Evolutionary conservation across 1,140 invertebrate genomes (phyloP).

Genomic region (Archegozetes longisetosus): DNA sequence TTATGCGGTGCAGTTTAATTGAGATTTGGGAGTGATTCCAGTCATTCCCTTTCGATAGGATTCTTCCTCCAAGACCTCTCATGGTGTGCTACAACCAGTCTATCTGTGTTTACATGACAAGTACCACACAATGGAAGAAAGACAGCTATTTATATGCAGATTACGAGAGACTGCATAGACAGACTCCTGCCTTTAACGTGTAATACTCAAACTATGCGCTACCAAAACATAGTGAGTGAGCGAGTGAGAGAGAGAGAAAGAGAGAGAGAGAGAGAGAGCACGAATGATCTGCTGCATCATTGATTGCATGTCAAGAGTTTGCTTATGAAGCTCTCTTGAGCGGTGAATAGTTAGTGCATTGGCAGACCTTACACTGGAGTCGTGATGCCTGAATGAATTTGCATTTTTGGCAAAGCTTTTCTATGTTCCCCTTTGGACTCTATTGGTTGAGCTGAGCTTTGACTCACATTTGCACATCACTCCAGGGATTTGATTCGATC

Average conservation of each 20-base stretch:
- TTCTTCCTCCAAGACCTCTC: not conserved
- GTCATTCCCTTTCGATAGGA: not conserved
- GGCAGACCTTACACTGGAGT: no score
- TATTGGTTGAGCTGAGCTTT: not conserved
- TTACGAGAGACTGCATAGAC: not conserved
- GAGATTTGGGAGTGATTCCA: not conserved
- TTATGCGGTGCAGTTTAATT: not conserved
- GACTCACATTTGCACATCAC: not conserved
- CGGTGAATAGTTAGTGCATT: not conserved
- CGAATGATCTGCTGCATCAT: not conserved
- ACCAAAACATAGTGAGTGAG: not conserved
- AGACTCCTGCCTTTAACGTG: no score
- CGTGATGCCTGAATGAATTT: not conserved
- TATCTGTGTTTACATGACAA: slow-evolving; percentile 2
- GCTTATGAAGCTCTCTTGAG: not conserved
- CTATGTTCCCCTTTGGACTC: not conserved
- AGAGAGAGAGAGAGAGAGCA: slow-evolving; percentile 11
- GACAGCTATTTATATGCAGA: slow-evolving; percentile 6
- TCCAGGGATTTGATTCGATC: not conserved
- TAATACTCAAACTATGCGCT: no score
- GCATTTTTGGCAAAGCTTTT: not conserved
- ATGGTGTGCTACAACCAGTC: not conserved
- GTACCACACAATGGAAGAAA: not conserved
- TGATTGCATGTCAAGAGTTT: slow-evolving; percentile 7
- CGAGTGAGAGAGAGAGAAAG: slow-evolving; percentile 19